Percentiles rank a stretch among this genome's conserved stretches.
Conservation (phyloP, 2,797 vertebrate species). For the Enteromius unitaeniatus region DNA sequence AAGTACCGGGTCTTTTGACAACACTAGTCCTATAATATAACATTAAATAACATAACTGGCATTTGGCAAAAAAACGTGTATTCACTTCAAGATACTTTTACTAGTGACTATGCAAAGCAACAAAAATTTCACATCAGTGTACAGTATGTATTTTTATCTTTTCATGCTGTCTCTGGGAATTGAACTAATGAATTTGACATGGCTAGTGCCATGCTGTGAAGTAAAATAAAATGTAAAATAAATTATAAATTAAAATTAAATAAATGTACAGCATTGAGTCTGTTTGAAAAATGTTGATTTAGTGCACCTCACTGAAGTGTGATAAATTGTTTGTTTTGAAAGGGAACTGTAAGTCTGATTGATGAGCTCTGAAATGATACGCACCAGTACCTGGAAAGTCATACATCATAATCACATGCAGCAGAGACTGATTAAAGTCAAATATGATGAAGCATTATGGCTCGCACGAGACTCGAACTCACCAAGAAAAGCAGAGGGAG, state of each 20-base stretch:
- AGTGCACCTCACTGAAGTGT: constrained; percentile 39
- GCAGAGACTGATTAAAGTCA: constrained; percentile 39
- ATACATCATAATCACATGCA: constrained; percentile 48
- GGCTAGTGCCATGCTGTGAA: constrained; percentile 1
- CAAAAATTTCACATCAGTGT: neutral
- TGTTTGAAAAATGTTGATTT: constrained; percentile 38
- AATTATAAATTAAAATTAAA: constrained; percentile 10
- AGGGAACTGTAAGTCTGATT: constrained; percentile 56
- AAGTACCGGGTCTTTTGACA: too few species aligned
- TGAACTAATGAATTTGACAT: neutral
- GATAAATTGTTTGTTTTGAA: constrained; percentile 53
- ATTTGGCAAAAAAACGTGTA: neutral
- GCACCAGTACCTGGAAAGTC: constrained; percentile 34
- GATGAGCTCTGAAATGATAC: constrained; percentile 49
- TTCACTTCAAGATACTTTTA: neutral
- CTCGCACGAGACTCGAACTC: constrained; percentile 57
- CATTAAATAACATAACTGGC: neutral
- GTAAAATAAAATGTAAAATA: constrained; percentile 28
- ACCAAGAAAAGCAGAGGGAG: constrained; percentile 93
- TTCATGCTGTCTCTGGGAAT: neutral
- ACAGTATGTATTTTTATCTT: neutral
- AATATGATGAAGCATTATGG: constrained; percentile 32
- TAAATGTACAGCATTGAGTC: constrained; percentile 2
- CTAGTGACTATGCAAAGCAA: neutral
- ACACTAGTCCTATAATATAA: too few species aligned